A percentile compares a stretch with the other conserved stretches of the same genome.
Evolutionary conservation across 2,113 vertebrate species (phyloP).

Genomic region (human (Homo sapiens)): DNA sequence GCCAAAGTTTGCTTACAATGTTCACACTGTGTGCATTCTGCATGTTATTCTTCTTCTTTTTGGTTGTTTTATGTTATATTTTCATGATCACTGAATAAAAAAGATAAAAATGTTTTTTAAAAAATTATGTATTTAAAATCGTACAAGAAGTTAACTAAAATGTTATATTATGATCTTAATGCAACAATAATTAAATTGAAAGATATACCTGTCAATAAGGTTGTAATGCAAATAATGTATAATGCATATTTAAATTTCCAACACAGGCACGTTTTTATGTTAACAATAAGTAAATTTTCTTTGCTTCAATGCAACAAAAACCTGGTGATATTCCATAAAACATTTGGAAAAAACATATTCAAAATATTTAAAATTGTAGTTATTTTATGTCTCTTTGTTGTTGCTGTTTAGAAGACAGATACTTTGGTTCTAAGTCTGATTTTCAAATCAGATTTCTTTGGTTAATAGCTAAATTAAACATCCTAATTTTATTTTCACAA

Average conservation of each 20-base stretch:
- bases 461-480: background rate
- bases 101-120: background rate
- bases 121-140: background rate
- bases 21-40: background rate
- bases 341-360: background rate
- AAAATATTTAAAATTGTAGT: conserved; percentile 34
- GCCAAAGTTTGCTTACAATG: background rate
- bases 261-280: background rate
- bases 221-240: background rate
- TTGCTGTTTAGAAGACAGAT: background rate
- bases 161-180: background rate
- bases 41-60: background rate
- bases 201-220: background rate
- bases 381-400: background rate
- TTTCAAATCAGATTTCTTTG: background rate
- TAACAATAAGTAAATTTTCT: background rate
- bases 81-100: conserved; percentile 7
- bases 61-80: background rate
- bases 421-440: background rate
- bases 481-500: background rate
- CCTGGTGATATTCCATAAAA: background rate
- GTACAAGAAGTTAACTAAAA: background rate
- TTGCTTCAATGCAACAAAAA: conserved; percentile 1
- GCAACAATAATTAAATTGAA: background rate
- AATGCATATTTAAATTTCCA: background rate